Conservation (phyloP, 2,888 invertebrate species). For the Lithodes maja region DNA sequence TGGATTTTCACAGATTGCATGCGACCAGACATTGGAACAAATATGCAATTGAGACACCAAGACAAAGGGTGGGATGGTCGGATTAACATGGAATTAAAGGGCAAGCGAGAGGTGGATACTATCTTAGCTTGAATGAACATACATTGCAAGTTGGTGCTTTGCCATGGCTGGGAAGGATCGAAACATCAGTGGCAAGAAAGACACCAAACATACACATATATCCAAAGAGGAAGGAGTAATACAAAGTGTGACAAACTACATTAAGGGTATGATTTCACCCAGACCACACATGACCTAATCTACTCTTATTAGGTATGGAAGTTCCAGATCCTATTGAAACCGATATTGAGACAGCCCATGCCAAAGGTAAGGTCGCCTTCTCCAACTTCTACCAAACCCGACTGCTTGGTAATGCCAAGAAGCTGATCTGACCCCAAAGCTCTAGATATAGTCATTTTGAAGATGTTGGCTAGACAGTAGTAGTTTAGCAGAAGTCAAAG, state of each 20-base stretch:
- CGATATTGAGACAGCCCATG: background rate
- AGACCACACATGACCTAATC: background rate
- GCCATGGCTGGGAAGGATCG: background rate
- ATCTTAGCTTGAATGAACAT: background rate
- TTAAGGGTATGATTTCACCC: background rate
- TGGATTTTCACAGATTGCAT: conserved; percentile 11
- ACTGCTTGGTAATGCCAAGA: background rate
- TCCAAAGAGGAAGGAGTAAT: background rate
- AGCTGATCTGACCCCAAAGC: background rate
- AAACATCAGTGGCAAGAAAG: background rate
- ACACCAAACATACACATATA: background rate
- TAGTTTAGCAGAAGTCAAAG: background rate
- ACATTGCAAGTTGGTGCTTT: background rate
- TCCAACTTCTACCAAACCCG: background rate
- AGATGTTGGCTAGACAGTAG: background rate
- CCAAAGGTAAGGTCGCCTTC: background rate
- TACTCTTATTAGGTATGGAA: background rate
- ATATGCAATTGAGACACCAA: conserved; percentile 14
- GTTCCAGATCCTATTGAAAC: background rate
- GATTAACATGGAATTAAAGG: conserved; percentile 3
- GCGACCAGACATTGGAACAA: background rate
- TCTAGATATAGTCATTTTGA: background rate
- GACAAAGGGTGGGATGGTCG: background rate
- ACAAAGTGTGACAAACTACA: background rate
- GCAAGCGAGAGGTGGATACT: conserved; percentile 7